Conservation (phyloP, 2,113 vertebrate genomes). For the Sebastes schlegelii region DNA sequence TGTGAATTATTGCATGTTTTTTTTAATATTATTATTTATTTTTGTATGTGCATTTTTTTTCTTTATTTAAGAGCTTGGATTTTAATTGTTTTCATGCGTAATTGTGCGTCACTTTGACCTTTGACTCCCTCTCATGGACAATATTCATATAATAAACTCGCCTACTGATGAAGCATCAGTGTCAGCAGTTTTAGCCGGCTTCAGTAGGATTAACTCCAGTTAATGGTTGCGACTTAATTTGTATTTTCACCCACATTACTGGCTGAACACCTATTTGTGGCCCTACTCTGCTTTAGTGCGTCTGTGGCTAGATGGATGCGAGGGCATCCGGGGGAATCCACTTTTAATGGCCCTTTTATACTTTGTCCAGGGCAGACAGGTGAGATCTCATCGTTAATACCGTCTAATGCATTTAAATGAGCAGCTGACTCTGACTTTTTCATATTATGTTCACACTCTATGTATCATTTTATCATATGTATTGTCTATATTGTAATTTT, state of each 20-base stretch:
- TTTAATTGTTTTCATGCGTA: background rate
- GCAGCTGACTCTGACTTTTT: conserved; percentile 28
- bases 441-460: too few relatives aligned
- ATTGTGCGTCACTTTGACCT: conserved; percentile 17
- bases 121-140: conserved; percentile 14
- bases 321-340: conserved; percentile 46
- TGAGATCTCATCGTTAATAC: conserved; percentile 66
- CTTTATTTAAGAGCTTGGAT: background rate
- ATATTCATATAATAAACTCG: background rate
- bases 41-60: background rate
- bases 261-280: background rate
- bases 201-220: conserved; percentile 19
- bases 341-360: conserved; percentile 58
- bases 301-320: conserved; percentile 21
- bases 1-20: too few relatives aligned
- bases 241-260: conserved; percentile 17
- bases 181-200: background rate
- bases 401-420: conserved; percentile 70
- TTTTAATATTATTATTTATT: too few relatives aligned
- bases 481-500: too few relatives aligned
- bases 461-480: too few relatives aligned
- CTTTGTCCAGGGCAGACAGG: conserved; percentile 62
- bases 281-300: background rate
- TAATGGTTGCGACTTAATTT: conserved; percentile 3
- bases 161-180: background rate